Base-by-base conservation (phyloP, 92 coral and sea anemone genomes). In the Ricordea florida region DNA sequence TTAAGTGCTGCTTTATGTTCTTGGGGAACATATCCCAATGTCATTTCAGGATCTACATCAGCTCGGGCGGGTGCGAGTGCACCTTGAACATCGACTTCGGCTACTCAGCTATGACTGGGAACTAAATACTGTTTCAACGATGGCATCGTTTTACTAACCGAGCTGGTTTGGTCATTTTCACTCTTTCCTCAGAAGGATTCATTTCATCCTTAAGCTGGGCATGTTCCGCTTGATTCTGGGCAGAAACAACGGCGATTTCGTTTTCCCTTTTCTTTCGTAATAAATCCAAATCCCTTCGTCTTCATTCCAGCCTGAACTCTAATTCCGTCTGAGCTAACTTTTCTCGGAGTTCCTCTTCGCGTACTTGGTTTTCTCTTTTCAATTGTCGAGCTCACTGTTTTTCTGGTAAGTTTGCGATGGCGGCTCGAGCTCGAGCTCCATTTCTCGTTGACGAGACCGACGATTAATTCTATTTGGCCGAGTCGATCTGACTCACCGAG, bases 141-240 rank as follows among this genome's bases (percentile, higher is more conserved):
- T 31, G 65, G 43, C 44, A 8, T 26, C 20, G 10, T 3, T 57
- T 48, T 21, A 67, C 75, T 67, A 59, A 15, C 43, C 61, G 7
- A 6, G 43, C 43, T 28, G 30, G 18, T 31, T 35, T 29, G 24
- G 10, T 66, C 13, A 11, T 47, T 46, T 0, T 6, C 15, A 17
- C 5, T 21, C n/a, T 68, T 31, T 68, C 62, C 58, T 50, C 23
- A 32, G 22, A 0, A 22, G 10, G 9, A 15, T 24, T 47, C 61
- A 69, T 69, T 49, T 32, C 34, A 16, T 49, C 44, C 25, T 68
- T 23, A 16, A 67, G 74, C 61, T 67, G 61, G 2, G 74, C 74
- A 25, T 25, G 13, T n/a, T 66, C 45, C 3, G 60, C 59, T 66
- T 27, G 60, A 2, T 47, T 50, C 34, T 49, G 62, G 43, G 24